Evolutionary conservation across 2,797 vertebrate genomes (phyloP).

Genomic region (Girardinus metallicus): DNA sequence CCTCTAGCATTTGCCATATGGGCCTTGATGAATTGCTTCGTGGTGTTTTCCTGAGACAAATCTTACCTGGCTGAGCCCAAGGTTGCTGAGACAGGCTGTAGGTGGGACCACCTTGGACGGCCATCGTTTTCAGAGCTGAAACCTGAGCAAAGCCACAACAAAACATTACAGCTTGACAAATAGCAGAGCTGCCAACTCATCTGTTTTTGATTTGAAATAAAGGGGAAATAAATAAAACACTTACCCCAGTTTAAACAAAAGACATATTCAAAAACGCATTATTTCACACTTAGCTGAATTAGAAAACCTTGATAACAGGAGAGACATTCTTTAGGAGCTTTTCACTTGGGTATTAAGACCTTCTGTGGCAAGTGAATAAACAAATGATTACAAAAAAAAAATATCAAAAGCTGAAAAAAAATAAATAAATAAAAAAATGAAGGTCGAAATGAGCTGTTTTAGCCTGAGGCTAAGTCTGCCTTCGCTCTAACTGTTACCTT

Average conservation of each 20-base stretch:
- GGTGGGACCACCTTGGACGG: slow-evolving; percentile 91
- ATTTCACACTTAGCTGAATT: background rate
- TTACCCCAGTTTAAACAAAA: slow-evolving; percentile 5
- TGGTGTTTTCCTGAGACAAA: slow-evolving; percentile 54
- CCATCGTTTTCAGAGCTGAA: slow-evolving; percentile 92
- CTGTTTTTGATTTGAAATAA: slow-evolving; percentile 20
- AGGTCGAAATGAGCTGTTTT: slow-evolving; percentile 57
- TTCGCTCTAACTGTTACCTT: slow-evolving; percentile 83
- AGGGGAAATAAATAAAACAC: background rate
- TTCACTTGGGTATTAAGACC: slow-evolving; percentile 15
- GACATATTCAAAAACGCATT: slow-evolving; percentile 9
- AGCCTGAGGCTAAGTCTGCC: slow-evolving; percentile 57
- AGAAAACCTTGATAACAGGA: slow-evolving; percentile 16
- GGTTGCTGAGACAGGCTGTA: slow-evolving; percentile 94
- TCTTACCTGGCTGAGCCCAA: slow-evolving; percentile 96
- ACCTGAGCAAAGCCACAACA: slow-evolving; percentile 79
- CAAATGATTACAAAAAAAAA: slow-evolving; percentile 26
- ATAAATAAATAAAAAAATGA: slow-evolving; percentile 39
- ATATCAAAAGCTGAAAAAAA: slow-evolving; percentile 29
- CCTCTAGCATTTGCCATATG: slow-evolving; percentile 53
- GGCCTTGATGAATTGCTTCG: slow-evolving; percentile 64
- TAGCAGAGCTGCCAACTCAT: slow-evolving; percentile 9
- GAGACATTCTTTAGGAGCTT: slow-evolving; percentile 17
- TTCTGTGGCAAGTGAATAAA: slow-evolving; percentile 49
- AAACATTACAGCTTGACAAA: slow-evolving; percentile 23